Evolutionary conservation across 2,888 invertebrate genomes (phyloP).

Genomic region (Tinea pellionella): DNA sequence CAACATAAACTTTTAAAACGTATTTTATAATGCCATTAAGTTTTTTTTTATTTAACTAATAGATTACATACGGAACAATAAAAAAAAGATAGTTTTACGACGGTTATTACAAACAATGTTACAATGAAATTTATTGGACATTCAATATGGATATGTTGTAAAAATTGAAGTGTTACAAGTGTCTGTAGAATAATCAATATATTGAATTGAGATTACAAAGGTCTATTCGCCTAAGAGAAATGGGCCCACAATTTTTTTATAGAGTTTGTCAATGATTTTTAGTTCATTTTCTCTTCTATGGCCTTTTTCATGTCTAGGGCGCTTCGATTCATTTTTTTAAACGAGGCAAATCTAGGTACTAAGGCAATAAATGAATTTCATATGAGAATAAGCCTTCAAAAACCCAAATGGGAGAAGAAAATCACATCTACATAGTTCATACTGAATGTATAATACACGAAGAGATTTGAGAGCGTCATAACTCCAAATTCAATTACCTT

Average conservation of each 20-base stretch:
- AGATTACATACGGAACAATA: neutral
- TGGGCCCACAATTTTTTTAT: too few relatives aligned
- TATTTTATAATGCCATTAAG: neutral
- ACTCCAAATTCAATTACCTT: slow-evolving; percentile 34
- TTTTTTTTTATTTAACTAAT: neutral
- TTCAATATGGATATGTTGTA: neutral
- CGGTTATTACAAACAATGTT: neutral
- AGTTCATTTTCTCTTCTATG: too few relatives aligned
- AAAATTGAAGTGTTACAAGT: neutral
- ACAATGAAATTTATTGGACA: neutral
- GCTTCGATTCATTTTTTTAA: too few relatives aligned
- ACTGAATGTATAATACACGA: slow-evolving; percentile 19
- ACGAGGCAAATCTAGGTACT: too few relatives aligned
- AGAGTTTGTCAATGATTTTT: too few relatives aligned
- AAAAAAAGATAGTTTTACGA: neutral
- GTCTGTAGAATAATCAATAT: too few relatives aligned
- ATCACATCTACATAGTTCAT: slow-evolving; percentile 6
- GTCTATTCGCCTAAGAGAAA: too few relatives aligned
- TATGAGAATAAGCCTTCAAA: too few relatives aligned
- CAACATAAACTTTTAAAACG: neutral
- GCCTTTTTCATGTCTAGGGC: too few relatives aligned
- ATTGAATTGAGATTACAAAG: too few relatives aligned
- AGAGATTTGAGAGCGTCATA: slow-evolving; percentile 24
- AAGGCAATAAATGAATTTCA: too few relatives aligned
- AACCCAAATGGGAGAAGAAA: neutral